Percentiles rank a stretch among this genome's conserved stretches.
These are phyloP conservation scores for Probaryconus sp. DNA, from an alignment of 1,140 invertebrate genomes.

Conservation along the genomic window DNA sequence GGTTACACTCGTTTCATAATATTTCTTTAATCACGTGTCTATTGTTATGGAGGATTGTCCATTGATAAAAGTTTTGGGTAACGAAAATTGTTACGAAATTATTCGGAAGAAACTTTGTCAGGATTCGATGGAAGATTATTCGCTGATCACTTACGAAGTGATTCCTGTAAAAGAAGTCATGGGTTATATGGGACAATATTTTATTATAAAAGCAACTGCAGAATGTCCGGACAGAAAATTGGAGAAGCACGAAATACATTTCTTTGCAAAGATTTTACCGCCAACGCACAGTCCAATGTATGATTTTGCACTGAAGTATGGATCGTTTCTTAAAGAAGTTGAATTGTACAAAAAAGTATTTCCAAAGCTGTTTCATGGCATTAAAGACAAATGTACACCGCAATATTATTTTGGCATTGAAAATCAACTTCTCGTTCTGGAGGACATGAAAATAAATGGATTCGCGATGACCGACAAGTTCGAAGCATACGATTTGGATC, in stretches of 20 bases:
- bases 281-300: constrained; percentile 66
- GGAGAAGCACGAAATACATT: constrained; percentile 68
- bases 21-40: too few relatives aligned
- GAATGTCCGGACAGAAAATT: constrained; percentile 29
- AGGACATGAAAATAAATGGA: constrained; percentile 77
- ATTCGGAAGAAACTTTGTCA: constrained; percentile 75
- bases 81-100: constrained; percentile 79
- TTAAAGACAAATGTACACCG: constrained; percentile 69
- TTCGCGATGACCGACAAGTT: constrained; percentile 77
- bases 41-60: constrained; percentile 5
- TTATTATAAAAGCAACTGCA: constrained; percentile 62
- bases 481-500: constrained; percentile 77
- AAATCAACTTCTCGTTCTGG: constrained; percentile 75
- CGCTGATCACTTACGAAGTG: constrained; percentile 64
- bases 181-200: constrained; percentile 71
- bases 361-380: constrained; percentile 68
- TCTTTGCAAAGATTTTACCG: constrained; percentile 79
- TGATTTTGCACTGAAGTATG: constrained; percentile 74
- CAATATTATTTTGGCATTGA: constrained; percentile 77
- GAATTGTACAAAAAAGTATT: constrained; percentile 76
- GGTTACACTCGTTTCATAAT: too few relatives aligned
- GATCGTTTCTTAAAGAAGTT: constrained; percentile 79
- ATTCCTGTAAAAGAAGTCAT: constrained; percentile 60
- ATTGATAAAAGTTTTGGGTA: constrained; percentile 71
- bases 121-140: constrained; percentile 70